These are phyloP conservation scores for Idaea aversata DNA, from an alignment of 2,888 invertebrate species.

Conservation along the genomic window DNA sequence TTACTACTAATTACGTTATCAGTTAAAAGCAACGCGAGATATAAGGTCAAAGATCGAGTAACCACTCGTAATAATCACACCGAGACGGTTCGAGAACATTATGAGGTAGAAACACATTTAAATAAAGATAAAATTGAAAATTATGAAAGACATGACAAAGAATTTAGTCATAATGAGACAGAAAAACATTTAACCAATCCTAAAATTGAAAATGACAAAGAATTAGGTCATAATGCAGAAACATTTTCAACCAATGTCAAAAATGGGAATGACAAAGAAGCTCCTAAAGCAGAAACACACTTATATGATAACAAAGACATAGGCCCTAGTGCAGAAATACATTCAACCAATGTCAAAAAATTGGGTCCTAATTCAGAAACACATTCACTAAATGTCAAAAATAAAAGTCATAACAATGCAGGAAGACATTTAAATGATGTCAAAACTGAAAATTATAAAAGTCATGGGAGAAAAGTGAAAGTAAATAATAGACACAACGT, in stretches of 20 bases:
- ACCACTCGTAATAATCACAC: neutral
- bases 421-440: neutral
- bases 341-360: no score
- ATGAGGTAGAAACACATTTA: neutral
- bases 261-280: neutral
- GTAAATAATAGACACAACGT: neutral
- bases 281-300: neutral
- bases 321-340: neutral
- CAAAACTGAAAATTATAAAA: neutral
- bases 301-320: neutral
- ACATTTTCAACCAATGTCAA: neutral
- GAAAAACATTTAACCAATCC: neutral
- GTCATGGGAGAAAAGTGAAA: neutral
- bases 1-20: neutral
- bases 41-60: neutral
- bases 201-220: neutral
- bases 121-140: neutral
- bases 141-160: neutral
- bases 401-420: neutral
- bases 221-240: neutral
- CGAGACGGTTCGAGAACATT: neutral
- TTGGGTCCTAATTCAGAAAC: neutral
- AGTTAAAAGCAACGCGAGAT: neutral
- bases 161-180: neutral
- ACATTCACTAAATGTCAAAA: neutral